Evolutionary conservation across 2,113 vertebrate species (phyloP).

Genomic region (Scatophagus argus): DNA sequence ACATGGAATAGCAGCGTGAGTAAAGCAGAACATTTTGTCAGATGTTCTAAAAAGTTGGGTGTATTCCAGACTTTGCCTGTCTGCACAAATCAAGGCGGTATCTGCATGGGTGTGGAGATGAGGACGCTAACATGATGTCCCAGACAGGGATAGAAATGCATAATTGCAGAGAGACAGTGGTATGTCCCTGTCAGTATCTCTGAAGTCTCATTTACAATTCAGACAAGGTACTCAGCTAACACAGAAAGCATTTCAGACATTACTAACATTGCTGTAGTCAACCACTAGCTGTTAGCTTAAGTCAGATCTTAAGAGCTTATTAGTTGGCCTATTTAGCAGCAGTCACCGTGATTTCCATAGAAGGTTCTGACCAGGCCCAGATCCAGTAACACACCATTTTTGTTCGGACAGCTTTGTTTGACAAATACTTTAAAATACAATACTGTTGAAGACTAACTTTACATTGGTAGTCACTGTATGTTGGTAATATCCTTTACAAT

Average conservation of each 20-base stretch:
- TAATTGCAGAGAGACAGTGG: background rate
- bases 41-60: background rate
- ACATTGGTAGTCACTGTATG: too few relatives aligned
- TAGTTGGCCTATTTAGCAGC: background rate
- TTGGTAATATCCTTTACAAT: too few relatives aligned
- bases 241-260: background rate
- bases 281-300: background rate
- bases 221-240: background rate
- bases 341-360: background rate
- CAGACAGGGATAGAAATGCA: background rate
- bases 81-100: background rate
- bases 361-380: background rate
- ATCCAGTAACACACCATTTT: too few relatives aligned
- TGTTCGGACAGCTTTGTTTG: too few relatives aligned
- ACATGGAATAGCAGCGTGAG: background rate
- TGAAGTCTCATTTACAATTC: background rate
- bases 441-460: too few relatives aligned
- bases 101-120: background rate
- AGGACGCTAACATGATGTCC: background rate
- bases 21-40: constrained; percentile 2
- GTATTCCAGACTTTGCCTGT: background rate
- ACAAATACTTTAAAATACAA: too few relatives aligned
- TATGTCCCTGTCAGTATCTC: background rate
- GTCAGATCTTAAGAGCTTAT: background rate
- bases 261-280: background rate